Evolutionary conservation across 2,888 invertebrate species (phyloP).

Genomic region (Maniola hyperantus): DNA sequence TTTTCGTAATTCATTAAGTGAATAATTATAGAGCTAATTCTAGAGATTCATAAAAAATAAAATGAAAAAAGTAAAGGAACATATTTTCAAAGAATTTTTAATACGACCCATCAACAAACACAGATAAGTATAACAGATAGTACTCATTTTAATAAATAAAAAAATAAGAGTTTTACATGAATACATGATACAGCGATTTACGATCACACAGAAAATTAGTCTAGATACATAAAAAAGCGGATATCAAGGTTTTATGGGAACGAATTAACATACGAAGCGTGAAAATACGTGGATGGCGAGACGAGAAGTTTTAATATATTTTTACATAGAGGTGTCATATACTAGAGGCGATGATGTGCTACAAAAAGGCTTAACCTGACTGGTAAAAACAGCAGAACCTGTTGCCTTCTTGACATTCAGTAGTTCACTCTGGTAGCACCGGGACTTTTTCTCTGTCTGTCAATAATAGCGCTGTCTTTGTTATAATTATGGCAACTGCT

Average conservation of each 20-base stretch:
- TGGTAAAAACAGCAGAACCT: neutral
- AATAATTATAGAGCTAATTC: no score
- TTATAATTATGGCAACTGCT: no score
- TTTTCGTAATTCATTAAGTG: no score
- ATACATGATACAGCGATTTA: constrained; percentile 46
- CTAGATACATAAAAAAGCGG: constrained; percentile 58
- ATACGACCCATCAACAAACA: neutral
- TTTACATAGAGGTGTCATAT: constrained; percentile 33
- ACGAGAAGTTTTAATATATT: constrained; percentile 74
- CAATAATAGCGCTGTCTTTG: no score
- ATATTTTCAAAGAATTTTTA: neutral
- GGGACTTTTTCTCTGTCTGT: no score
- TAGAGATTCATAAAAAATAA: no score
- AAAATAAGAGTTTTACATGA: constrained; percentile 16
- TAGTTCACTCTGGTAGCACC: no score
- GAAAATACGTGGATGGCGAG: constrained; percentile 62
- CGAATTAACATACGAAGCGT: constrained; percentile 74
- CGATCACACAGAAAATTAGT: constrained; percentile 49
- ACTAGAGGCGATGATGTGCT: neutral
- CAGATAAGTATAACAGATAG: neutral
- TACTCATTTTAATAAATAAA: constrained; percentile 34
- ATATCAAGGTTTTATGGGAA: constrained; percentile 63
- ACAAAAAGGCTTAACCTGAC: neutral
- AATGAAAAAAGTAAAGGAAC: no score
- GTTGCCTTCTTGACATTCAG: no score